phyloP scores from a whole-genome alignment of 2,797 vertebrate species.

The Apogon hyalosoma region DNA sequence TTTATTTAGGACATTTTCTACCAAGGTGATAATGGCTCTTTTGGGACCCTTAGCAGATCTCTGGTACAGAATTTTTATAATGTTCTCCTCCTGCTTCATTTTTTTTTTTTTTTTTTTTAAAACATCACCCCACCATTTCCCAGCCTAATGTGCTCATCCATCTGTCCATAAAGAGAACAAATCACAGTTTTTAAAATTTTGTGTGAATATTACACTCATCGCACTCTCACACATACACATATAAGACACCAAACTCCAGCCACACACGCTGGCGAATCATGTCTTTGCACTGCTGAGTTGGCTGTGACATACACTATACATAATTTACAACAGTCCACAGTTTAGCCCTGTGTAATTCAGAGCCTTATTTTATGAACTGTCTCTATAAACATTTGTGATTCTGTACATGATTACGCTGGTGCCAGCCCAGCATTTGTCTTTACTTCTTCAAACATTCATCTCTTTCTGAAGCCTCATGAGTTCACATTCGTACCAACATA shows the following conservation, averaged over 20 bases:
- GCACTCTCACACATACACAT: conserved; percentile 34
- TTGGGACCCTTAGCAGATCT: conserved; percentile 42
- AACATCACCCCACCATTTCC: conserved; percentile 33
- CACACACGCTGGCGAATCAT: conserved; percentile 34
- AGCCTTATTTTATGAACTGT: conserved; percentile 45
- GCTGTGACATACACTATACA: conserved; percentile 69
- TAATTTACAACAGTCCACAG: conserved; percentile 73
- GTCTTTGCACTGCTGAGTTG: conserved; percentile 76
- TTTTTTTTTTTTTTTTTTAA: neutral
- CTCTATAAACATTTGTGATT: conserved; percentile 50
- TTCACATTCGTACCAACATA: conserved; percentile 69
- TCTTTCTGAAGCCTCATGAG: conserved; percentile 31
- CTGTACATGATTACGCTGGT: conserved; percentile 75
- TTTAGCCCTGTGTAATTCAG: conserved; percentile 70
- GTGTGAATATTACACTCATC: conserved; percentile 55
- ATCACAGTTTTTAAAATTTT: conserved; percentile 81
- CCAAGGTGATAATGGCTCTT: conserved; percentile 68
- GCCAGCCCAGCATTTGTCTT: conserved; percentile 88
- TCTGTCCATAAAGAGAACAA: conserved; percentile 85
- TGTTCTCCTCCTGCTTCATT: conserved; percentile 24
- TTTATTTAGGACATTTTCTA: conserved; percentile 82
- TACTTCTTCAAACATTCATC: conserved; percentile 43
- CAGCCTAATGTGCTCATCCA: conserved; percentile 82
- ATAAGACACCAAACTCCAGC: conserved; percentile 17
- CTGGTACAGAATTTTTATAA: conserved; percentile 38